Conservation (phyloP, 2,113 vertebrate genomes). For the Dryoscopus gambensis region DNA sequence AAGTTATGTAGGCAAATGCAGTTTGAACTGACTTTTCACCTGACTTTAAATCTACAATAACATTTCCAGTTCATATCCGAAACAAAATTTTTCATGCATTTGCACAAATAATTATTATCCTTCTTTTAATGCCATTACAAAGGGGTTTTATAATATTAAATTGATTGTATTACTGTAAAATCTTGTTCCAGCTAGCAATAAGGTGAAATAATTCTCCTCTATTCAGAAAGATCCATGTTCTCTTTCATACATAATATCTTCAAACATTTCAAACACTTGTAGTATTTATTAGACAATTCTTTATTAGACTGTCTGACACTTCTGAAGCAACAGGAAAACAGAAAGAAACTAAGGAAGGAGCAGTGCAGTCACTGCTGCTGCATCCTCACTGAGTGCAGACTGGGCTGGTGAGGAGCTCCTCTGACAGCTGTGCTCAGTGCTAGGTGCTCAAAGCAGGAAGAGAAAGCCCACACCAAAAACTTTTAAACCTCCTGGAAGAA, state of each 20-base stretch:
- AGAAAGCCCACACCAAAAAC: neutral
- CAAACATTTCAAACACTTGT: neutral
- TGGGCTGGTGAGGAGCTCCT: neutral
- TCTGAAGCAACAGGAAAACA: neutral
- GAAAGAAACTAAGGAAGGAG: neutral
- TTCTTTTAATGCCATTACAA: neutral
- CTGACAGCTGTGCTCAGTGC: neutral
- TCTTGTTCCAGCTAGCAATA: neutral
- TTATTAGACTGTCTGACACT: neutral
- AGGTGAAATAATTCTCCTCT: neutral
- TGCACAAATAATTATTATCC: neutral
- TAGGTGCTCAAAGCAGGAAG: neutral
- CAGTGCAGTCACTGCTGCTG: neutral
- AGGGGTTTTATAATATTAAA: neutral
- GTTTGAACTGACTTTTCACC: neutral
- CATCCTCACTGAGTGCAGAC: fast-evolving
- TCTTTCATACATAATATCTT: neutral
- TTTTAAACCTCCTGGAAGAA: neutral
- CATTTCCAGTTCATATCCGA: neutral
- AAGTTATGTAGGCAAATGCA: neutral
- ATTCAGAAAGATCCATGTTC: neutral
- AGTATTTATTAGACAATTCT: neutral
- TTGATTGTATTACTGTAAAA: neutral
- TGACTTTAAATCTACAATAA: neutral
- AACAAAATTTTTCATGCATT: neutral